Base-by-base conservation (phyloP, 2,888 invertebrate species). In the Gandaritis pyraliata region DNA sequence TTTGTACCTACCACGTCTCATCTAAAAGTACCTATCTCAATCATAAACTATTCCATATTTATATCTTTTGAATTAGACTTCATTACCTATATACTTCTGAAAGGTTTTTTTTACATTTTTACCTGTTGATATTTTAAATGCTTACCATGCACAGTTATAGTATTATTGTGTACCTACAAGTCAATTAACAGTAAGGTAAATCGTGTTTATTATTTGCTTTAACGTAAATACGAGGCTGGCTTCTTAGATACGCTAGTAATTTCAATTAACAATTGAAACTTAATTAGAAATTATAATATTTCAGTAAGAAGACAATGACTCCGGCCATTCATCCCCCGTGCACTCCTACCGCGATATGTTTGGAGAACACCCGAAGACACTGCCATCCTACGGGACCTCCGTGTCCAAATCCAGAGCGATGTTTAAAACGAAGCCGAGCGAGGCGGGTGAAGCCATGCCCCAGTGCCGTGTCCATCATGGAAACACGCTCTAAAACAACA, bases 391-490 rank as follows among this genome's bases (percentile, higher is more conserved):
- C 33, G 16, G 33, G 47, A 2, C 51, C 51, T 47, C 33, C 38
- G 10, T 51, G 45, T 10, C 16, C 46, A n/a, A 58, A 39, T 13
- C 60, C 58, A 12, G 50, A 57, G 45, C 53, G 55, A 49, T 61
- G 60, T 23, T 57, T 49, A 1, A 56, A 68, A 63, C 33, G 61
- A 58, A 53, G 61, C 41, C 61, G 51, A 48, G 51, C 43, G 1
- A 49, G 49, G n/a, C 43, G 45, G 15, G 50, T 56, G 10, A 55
- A 66, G 18, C 57, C 43, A 16, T 66, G 65, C 15, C 47, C 60
- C 10, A 69, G 66, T 55, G 61, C 62, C 36, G 51, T 65, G 30
- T 58, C 54, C 47, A 64, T 64, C 23, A 57, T 49, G 30, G 41
- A 57, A 57, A 57, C 43, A 49, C 56, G 49, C 33, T 30, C 41